Evolutionary conservation across 2,797 vertebrate genomes (phyloP), one percentile per base, ranked within the genome.

Genomic region (Microtus agrestis): DNA sequence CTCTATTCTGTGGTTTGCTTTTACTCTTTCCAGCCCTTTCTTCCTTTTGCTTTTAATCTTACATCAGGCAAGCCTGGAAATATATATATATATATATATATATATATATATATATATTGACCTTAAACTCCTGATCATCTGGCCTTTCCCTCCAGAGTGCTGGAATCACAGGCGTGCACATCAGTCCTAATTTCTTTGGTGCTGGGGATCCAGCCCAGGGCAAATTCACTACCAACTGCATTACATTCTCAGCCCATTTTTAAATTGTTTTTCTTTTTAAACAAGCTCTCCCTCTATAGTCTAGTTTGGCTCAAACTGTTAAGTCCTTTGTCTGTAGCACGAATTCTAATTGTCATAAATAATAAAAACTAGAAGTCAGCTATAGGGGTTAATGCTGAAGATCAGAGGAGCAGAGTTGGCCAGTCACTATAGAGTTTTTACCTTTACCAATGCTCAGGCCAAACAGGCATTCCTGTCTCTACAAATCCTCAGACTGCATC

Each of bases 1-100:
- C 77, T 95, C 81, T 95, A 25, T 81, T 91, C 90, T 84, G 43
- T 95, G 79, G 25, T 89, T 97, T 95, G 96, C 74, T 82, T 54
- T 86, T 65, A 88, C 54, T 59, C 31, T 94, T 87, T 89, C 89
- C 80, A 85, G 34, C 54, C 54, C 23, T 91, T 91, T 43, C 34
- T 61, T 86, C 21, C 63, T 77, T 77, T 48, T 34, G 23, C 29
- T 71, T 37, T 51, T 31, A 40, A 25, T 46, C 40, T 17, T 63
- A 89, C 29, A 34, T 7, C 56, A 77, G 40, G 19, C 54, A n/a
- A 40, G 12, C 54, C 40, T 88, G 12, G 1, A 76, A n/a, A 17
- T 76, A n/a, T 2, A 40, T 77, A 17, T 46, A n/a, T 51, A 51
- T 51, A 51, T 51, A 51, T 51, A 51, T 12, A n/a, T n/a, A 17